Conservation (phyloP, 1,140 invertebrate genomes). For the Brachionus sp. region DNA sequence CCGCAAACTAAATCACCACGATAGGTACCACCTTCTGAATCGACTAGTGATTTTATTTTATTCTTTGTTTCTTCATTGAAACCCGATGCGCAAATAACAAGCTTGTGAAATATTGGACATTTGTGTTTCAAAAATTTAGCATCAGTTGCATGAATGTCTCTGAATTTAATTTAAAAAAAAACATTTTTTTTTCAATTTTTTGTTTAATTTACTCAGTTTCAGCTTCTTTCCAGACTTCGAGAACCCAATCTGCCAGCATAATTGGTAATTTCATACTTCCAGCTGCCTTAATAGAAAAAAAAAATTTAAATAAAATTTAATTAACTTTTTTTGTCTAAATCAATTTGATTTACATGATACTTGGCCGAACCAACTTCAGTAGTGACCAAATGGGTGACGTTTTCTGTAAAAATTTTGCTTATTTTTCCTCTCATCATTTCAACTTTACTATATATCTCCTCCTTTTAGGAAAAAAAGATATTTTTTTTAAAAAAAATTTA, state of each 20-base stretch:
- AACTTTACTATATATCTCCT: conserved; percentile 68
- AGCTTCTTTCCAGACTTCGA: conserved; percentile 72
- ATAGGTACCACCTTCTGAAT: conserved; percentile 61
- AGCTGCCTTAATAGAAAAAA: conserved; percentile 66
- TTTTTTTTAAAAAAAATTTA: background rate
- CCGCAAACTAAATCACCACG: conserved; percentile 61
- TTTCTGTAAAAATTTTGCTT: conserved; percentile 67
- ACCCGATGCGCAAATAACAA: conserved; percentile 75
- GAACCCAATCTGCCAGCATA: conserved; percentile 74
- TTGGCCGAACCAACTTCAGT: conserved; percentile 62
- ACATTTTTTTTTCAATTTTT: background rate
- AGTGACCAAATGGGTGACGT: conserved; percentile 77
- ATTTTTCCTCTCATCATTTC: conserved; percentile 78
- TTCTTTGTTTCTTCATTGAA: conserved; percentile 67
- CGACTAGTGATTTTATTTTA: conserved; percentile 69
- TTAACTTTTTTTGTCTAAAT: background rate
- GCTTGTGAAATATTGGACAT: conserved; percentile 74
- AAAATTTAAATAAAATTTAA: background rate
- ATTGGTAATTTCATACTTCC: conserved; percentile 68
- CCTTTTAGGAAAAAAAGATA: conserved; percentile 56
- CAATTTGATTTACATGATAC: conserved; percentile 52
- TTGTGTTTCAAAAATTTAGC: conserved; percentile 66
- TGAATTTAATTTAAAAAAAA: background rate
- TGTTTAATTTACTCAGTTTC: conserved; percentile 58
- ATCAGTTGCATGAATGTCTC: conserved; percentile 65